Percentiles rank a stretch among this genome's conserved stretches.
These are phyloP conservation scores for Luidia sarsii DNA, from an alignment of 53 echinoderm and acorn worm species.

Conservation along the genomic window DNA sequence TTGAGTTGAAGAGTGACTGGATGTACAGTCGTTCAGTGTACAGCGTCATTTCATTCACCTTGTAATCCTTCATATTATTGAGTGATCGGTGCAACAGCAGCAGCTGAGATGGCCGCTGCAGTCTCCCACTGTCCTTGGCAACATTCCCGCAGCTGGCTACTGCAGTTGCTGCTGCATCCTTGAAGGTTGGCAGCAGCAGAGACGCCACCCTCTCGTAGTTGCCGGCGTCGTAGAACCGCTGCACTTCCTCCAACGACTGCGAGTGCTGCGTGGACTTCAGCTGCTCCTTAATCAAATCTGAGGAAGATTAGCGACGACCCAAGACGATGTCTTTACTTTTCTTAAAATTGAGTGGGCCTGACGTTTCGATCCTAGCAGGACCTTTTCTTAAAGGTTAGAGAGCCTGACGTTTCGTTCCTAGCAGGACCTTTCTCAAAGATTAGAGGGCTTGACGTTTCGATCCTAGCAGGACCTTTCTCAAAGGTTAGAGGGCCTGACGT, in stretches of 20 bases:
- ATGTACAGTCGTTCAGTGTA: too few species aligned
- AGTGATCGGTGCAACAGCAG: conserved; percentile 65
- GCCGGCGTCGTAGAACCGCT: conserved; percentile 70
- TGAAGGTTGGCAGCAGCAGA: conserved; percentile 70
- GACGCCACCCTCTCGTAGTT: conserved; percentile 68
- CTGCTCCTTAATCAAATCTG: conserved; percentile 60
- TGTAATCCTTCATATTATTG: conserved; percentile 64
- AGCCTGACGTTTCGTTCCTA: too few species aligned
- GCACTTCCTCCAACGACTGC: conserved; percentile 89
- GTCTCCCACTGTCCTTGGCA: conserved; percentile 11
- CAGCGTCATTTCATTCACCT: too few species aligned
- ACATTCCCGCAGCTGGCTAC: conserved; percentile 36
- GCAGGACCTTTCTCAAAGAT: too few species aligned
- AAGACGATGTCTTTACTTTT: too few species aligned
- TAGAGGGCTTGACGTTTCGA: too few species aligned
- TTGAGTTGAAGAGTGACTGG: too few species aligned
- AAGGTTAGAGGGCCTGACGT: too few species aligned
- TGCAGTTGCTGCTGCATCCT: conserved; percentile 43
- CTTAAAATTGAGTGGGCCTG: too few species aligned
- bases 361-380: too few species aligned
- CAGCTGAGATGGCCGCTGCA: conserved; percentile 68
- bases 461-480: too few species aligned
- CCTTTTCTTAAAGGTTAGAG: too few species aligned
- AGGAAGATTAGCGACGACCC: background rate
- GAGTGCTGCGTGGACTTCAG: conserved; percentile 78